Evolutionary conservation across 2,888 invertebrate species (phyloP).

Genomic region (Pristionchus japonicus): DNA sequence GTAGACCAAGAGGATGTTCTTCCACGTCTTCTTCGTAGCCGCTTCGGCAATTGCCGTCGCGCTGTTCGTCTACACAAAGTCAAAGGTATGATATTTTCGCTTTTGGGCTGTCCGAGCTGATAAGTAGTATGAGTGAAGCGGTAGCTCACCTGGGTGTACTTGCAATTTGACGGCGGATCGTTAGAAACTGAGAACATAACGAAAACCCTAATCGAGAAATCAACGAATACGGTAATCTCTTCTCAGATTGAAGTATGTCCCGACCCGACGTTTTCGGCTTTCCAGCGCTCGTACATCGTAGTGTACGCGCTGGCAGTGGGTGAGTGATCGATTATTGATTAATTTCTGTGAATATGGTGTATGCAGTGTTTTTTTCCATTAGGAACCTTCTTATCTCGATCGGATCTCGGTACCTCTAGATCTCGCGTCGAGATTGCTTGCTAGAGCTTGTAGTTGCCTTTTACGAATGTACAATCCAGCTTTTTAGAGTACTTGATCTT

Average conservation of each 20-base stretch:
- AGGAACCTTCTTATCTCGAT: not conserved
- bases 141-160: not conserved
- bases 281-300: slow-evolving; percentile 77
- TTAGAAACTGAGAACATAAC: no score
- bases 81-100: slow-evolving; percentile 65
- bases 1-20: slow-evolving; percentile 17
- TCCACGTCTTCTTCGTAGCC: slow-evolving; percentile 16
- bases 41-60: slow-evolving; percentile 11
- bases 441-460: no score
- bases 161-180: not conserved
- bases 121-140: not conserved
- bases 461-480: no score
- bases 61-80: slow-evolving; percentile 58
- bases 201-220: no score
- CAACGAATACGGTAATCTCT: slow-evolving; percentile 32
- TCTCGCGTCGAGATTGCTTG: slow-evolving; percentile 2
- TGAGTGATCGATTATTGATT: slow-evolving; percentile 58
- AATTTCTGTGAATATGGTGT: not conserved
- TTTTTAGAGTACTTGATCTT: not conserved
- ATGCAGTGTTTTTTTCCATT: not conserved
- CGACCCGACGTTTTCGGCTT: slow-evolving; percentile 76
- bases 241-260: slow-evolving; percentile 45
- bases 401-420: not conserved
- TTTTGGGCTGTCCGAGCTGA: slow-evolving; percentile 66
- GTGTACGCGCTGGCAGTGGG: slow-evolving; percentile 78